Percentiles rank a stretch among this genome's conserved stretches.
Conservation (phyloP, 2,888 invertebrate species). For the Drosophila incognita region DNA sequence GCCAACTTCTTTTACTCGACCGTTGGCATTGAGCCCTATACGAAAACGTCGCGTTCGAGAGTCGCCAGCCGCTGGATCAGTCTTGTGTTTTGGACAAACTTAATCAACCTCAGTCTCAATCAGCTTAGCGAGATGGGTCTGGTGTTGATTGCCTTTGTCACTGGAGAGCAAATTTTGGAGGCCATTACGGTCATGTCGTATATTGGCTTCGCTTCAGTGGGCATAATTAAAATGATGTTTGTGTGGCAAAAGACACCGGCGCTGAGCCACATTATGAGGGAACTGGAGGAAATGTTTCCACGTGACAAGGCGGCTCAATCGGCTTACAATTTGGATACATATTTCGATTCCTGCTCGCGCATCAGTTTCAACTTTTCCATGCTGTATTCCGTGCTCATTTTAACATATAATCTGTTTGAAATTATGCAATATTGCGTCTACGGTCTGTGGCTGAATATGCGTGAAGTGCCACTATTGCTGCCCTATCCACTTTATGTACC, state of each 20-base stretch:
- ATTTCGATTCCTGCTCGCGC: conserved; percentile 52
- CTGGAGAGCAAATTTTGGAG: conserved; percentile 68
- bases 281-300: conserved; percentile 70
- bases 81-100: conserved; percentile 59
- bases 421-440: conserved; percentile 68
- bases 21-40: conserved; percentile 70
- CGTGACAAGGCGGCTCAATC: conserved; percentile 31
- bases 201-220: conserved; percentile 75
- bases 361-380: conserved; percentile 69
- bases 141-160: conserved; percentile 57
- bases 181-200: conserved; percentile 77
- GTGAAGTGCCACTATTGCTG: conserved; percentile 54
- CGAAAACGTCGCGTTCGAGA: conserved; percentile 8
- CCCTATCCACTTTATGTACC: conserved; percentile 73
- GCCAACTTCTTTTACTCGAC: conserved; percentile 72
- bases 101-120: conserved; percentile 56
- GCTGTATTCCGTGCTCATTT: conserved; percentile 79
- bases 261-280: conserved; percentile 61
- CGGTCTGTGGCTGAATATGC: conserved; percentile 54
- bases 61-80: conserved; percentile 9
- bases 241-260: conserved; percentile 70
- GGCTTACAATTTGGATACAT: conserved; percentile 44
- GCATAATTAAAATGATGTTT: conserved; percentile 75
- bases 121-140: conserved; percentile 63
- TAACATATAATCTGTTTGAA: conserved; percentile 80